phyloP scores from a whole-genome alignment of 1,140 invertebrate genomes.

The Acromyrmex heyeri region DNA sequence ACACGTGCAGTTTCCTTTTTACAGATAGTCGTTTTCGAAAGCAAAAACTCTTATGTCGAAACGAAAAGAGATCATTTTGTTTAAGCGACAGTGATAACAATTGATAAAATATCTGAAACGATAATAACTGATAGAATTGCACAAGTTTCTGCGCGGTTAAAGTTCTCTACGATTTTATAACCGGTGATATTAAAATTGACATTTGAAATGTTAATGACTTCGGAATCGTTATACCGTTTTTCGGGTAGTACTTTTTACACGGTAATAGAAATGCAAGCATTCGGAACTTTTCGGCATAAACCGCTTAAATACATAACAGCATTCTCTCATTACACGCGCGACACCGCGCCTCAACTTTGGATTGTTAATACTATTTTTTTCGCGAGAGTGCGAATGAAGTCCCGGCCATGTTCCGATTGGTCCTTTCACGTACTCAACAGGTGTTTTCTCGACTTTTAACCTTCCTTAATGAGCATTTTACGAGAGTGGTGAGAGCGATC shows the following conservation, averaged over 20 bases:
- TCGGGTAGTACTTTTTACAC: background rate
- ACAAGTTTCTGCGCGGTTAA: background rate
- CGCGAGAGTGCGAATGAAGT: slow-evolving; percentile 16
- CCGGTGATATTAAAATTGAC: slow-evolving; percentile 31
- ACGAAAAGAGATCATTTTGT: background rate
- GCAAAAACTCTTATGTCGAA: background rate
- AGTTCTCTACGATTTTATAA: background rate
- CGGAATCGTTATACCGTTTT: background rate
- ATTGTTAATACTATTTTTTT: slow-evolving; percentile 37
- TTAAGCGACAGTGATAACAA: background rate
- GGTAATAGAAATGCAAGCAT: background rate
- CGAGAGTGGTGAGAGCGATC: slow-evolving; percentile 32
- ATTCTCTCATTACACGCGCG: slow-evolving; percentile 32
- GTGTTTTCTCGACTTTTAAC: slow-evolving; percentile 74
- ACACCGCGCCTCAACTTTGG: background rate
- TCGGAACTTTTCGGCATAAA: background rate
- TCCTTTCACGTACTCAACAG: slow-evolving; percentile 68
- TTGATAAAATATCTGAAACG: background rate
- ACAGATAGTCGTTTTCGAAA: background rate
- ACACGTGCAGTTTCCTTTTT: too few species aligned
- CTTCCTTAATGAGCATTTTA: slow-evolving; percentile 72
- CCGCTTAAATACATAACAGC: slow-evolving; percentile 33
- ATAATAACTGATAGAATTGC: slow-evolving; percentile 17
- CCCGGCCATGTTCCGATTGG: background rate
- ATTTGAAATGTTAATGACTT: slow-evolving; percentile 36